Conservation (phyloP, 1,140 invertebrate species). For the Geopemphigus sp. region DNA sequence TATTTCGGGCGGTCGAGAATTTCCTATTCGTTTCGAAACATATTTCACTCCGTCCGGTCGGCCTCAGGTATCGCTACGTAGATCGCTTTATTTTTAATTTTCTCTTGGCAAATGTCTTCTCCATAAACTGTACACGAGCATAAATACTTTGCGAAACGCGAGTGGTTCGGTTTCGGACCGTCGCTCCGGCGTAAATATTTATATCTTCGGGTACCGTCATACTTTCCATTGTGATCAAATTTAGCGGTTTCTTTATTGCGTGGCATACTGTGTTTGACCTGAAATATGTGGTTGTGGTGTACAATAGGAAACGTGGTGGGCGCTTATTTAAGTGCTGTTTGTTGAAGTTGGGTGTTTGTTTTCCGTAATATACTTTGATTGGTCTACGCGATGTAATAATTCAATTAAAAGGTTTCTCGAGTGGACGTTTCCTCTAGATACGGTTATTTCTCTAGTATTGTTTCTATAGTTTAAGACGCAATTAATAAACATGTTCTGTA, state of each 20-base stretch:
- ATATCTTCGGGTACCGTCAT: neutral
- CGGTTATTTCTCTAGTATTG: too few relatives aligned
- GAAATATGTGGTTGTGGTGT: constrained; percentile 5
- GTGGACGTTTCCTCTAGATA: too few relatives aligned
- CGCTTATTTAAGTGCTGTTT: neutral
- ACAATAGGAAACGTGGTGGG: neutral
- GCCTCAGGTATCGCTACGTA: too few relatives aligned
- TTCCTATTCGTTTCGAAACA: too few relatives aligned
- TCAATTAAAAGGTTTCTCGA: neutral
- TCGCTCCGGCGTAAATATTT: neutral
- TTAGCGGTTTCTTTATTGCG: neutral
- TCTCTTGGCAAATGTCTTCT: too few relatives aligned
- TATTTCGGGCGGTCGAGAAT: too few relatives aligned
- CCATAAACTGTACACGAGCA: too few relatives aligned
- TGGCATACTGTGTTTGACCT: neutral
- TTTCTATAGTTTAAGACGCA: too few relatives aligned
- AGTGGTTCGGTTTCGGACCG: neutral
- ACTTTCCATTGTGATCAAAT: neutral
- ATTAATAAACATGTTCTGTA: too few relatives aligned
- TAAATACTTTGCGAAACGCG: too few relatives aligned
- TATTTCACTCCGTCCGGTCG: too few relatives aligned
- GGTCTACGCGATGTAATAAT: neutral
- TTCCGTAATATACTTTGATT: neutral
- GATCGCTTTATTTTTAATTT: too few relatives aligned
- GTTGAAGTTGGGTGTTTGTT: neutral